Base-by-base conservation (phyloP, 2,888 invertebrate genomes). In the Caradrina kadenii region DNA sequence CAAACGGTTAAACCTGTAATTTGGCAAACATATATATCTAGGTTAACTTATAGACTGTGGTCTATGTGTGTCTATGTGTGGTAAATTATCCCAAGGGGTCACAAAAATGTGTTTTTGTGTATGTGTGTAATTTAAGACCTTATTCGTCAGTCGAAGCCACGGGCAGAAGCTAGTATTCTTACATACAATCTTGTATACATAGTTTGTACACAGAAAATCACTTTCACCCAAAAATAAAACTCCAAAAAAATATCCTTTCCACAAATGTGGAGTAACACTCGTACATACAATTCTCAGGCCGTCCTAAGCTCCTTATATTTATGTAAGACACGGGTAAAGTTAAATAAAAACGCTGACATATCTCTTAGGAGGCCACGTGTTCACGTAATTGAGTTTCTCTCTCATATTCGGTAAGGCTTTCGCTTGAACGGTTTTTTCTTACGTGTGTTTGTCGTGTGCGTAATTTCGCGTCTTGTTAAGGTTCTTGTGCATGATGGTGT, bases 261-360 rank as follows among this genome's bases (percentile, higher is more conserved):
- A 67, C 75, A 75, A 75, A 75, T 61, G 60, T 77, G 53, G 71
- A 56, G 63, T 69, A n/a, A 76, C 53, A 70, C 58, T 63, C 26
- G 59, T 63, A 80, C 59, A 75, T 45, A 53, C 56, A 52, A 52
- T 39, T 35, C 58, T 11, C 42, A 58, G 55, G 35, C 49, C 62
- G 31, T 53, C 63, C 63, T 77, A 70, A 77, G 71, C 81, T 62
- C 71, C 67, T 65, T 63, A 73, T 82, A 81, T 82, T 79, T 82
- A 79, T 76, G 63, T 76, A 67, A 69, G 53, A 76, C 77, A 67
- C 50, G 66, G 65, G 68, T 53, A 13, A 64, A 83, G 73, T 77
- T 81, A 83, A 80, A 84, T 81, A 80, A 78, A 83, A 83, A 77
- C 53, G 69, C 62, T 70, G 82, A 84, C 84, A 70, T 81, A 78